Base-by-base conservation (phyloP, 2,797 vertebrate genomes). In the Orientallactaga sibirica region DNA sequence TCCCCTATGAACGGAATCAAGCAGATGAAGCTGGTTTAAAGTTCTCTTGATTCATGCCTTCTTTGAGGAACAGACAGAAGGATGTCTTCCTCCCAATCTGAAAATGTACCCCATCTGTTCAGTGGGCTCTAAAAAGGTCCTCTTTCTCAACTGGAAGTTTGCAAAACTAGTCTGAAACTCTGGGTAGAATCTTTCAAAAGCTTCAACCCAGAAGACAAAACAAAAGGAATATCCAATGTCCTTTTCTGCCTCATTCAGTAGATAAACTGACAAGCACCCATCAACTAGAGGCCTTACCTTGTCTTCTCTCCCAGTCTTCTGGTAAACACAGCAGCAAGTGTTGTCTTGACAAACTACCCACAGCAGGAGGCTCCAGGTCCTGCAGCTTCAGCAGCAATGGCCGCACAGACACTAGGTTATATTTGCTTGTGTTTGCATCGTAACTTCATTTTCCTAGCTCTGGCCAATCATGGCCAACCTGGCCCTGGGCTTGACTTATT, bases 391-490 rank as follows among this genome's bases (percentile, higher is more conserved):
- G 37, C 55, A 88, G 83, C 3, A 76, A 95, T 91, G 90, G 95
- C 96, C 4, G 83, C 74, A 14, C 68, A 77, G 84, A 62, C 90
- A 29, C 86, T 8, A 80, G 77, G 11, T 89, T 93, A 68, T 95
- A 99, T 99, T 99, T 99, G 98, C 98, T 94, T 99, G 96, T 68
- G 93, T 99, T 99, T 99, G 99, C 99, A 99, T 99, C 97, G 97
- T 98, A 97, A 92, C 97, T 24, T 18, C 97, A 97, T 96, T 97
- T 97, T 86, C 95, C 75, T 88, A 61, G 81, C 88, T 94, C 96
- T 90, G 95, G 83, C 98, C 99, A 99, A 99, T 99, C 98, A 98
- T 95, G 43, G 93, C 75, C 94, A 91, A 84, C 37, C 94, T 82
- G 90, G 80, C 92, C 88, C 83, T 88, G 70, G 85, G 96, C 90